phyloP scores from a whole-genome alignment of 2,888 invertebrate species.

The Mesopsocus fuscifrons region DNA sequence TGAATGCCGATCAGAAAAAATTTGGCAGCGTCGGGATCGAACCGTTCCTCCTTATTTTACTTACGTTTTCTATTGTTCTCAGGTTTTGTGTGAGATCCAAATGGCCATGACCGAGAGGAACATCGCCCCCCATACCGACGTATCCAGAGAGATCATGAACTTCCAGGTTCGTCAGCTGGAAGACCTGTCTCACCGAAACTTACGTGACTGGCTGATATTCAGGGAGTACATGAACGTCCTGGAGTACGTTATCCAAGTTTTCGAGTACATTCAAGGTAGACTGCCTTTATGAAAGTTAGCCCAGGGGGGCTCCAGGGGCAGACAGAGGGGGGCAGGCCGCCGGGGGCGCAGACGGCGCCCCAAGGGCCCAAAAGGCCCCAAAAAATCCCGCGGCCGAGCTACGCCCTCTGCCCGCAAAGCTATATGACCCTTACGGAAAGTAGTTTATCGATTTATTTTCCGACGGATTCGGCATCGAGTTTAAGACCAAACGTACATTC shows the following conservation, averaged over 20 bases:
- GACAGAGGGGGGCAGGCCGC: not conserved
- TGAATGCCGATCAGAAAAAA: too few species aligned
- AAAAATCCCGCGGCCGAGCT: too few species aligned
- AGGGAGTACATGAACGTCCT: conserved; percentile 41
- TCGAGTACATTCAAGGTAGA: conserved; percentile 24
- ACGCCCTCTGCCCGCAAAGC: too few species aligned
- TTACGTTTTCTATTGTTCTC: too few species aligned
- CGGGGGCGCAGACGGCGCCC: too few species aligned
- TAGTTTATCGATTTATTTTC: too few species aligned
- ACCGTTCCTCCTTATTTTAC: too few species aligned
- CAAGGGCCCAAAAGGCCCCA: too few species aligned
- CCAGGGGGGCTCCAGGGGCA: not conserved
- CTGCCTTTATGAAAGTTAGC: conserved; percentile 20
- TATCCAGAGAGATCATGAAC: conserved; percentile 28
- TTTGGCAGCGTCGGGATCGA: too few species aligned
- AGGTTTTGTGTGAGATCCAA: conserved; percentile 48
- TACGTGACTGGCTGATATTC: conserved; percentile 40
- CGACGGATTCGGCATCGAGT: too few species aligned
- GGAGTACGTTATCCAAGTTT: conserved; percentile 33
- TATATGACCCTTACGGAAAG: too few species aligned
- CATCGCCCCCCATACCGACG: conserved; percentile 28
- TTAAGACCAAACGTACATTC: too few species aligned
- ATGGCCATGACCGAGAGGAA: conserved; percentile 33
- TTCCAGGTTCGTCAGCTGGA: conserved; percentile 23
- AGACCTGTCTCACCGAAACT: conserved; percentile 26